A percentile compares a stretch with the other conserved stretches of the same genome.
phyloP scores from a whole-genome alignment of 2,888 invertebrate species.

The Rotaria macrura region DNA sequence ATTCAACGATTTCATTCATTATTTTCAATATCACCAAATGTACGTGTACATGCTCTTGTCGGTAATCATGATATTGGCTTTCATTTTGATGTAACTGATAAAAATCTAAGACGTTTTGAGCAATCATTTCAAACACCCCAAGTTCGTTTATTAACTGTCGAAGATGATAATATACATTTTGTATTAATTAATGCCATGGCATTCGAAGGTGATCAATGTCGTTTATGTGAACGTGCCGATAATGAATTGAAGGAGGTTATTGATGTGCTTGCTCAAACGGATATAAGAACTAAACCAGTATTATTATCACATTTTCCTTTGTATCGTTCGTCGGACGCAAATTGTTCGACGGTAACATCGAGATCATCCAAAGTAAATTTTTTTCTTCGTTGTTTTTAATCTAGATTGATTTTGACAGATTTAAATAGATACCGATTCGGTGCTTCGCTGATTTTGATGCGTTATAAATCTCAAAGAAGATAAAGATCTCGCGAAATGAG shows the following conservation, averaged over 20 bases:
- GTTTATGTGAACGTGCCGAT: slow-evolving; percentile 70
- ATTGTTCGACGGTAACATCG: slow-evolving; percentile 58
- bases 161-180: slow-evolving; percentile 65
- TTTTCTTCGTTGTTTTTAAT: too few species aligned
- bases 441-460: too few species aligned
- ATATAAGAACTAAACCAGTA: slow-evolving; percentile 32
- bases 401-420: too few species aligned
- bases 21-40: neutral
- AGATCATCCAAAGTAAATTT: neutral
- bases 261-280: slow-evolving; percentile 41
- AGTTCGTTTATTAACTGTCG: slow-evolving; percentile 34
- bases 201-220: slow-evolving; percentile 82
- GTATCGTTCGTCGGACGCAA: slow-evolving; percentile 71
- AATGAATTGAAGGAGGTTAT: slow-evolving; percentile 44
- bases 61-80: slow-evolving; percentile 98
- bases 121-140: slow-evolving; percentile 54
- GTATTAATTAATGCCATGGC: slow-evolving; percentile 91
- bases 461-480: too few species aligned
- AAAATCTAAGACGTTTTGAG: slow-evolving; percentile 46
- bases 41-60: slow-evolving; percentile 62
- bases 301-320: slow-evolving; percentile 79
- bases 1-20: neutral
- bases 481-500: too few species aligned
- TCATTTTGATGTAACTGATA: slow-evolving; percentile 60
- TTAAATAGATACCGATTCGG: too few species aligned